These are phyloP conservation scores for Danio kyathit DNA, from an alignment of 2,797 vertebrate genomes.

Conservation along the genomic window DNA sequence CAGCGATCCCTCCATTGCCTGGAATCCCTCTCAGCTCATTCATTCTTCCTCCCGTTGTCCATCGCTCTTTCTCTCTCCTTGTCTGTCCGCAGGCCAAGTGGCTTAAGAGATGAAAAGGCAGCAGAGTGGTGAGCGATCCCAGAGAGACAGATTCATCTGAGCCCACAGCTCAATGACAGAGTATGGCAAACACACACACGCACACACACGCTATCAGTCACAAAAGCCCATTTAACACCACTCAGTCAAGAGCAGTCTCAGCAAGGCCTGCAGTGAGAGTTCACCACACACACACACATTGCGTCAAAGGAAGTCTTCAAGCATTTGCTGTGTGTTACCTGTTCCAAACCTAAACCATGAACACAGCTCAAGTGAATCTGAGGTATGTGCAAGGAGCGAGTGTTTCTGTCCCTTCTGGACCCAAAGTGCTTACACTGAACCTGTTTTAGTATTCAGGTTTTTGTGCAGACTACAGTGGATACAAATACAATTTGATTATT, in stretches of 20 bases:
- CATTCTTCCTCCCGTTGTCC: slow-evolving; percentile 75
- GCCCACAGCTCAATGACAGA: slow-evolving; percentile 76
- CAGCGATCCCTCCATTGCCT: slow-evolving; percentile 77
- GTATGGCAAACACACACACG: slow-evolving; percentile 39
- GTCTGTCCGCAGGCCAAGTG: slow-evolving; percentile 77
- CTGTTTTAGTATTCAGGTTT: too few relatives aligned
- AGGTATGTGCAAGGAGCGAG: not conserved
- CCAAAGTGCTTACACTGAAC: not conserved
- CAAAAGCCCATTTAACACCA: slow-evolving; percentile 78
- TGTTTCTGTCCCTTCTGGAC: too few relatives aligned
- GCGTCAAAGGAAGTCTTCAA: slow-evolving; percentile 13
- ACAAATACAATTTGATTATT: too few relatives aligned
- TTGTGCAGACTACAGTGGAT: too few relatives aligned
- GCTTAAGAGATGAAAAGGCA: slow-evolving; percentile 86
- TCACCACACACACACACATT: slow-evolving; percentile 40
- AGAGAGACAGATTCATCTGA: slow-evolving; percentile 77
- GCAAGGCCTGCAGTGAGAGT: slow-evolving; percentile 62
- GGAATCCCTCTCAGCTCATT: slow-evolving; percentile 73
- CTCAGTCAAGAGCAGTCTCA: slow-evolving; percentile 69
- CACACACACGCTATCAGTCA: slow-evolving; percentile 57
- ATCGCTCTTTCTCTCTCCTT: slow-evolving; percentile 63
- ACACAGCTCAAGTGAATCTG: not conserved
- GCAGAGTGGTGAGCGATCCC: slow-evolving; percentile 79
- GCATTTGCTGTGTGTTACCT: slow-evolving; percentile 12
- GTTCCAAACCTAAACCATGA: not conserved